Evolutionary conservation across 35 echinoderm and acorn worm species (phyloP).

Genomic region (Ptychodera flava): DNA sequence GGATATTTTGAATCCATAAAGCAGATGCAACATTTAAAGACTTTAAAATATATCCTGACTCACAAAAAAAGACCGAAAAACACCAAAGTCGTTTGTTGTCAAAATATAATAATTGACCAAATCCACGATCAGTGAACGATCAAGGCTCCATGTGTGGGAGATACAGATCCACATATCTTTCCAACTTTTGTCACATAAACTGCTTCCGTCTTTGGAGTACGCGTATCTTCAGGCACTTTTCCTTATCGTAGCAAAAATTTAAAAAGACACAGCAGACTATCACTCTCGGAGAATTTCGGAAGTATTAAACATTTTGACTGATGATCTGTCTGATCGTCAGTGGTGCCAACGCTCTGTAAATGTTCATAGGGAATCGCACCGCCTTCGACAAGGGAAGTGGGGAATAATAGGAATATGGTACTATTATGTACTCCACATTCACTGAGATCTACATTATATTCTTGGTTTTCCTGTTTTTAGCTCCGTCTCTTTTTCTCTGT

Average conservation of each 20-base stretch:
- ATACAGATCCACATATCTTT: too few relatives aligned
- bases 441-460: not conserved
- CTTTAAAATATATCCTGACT: too few relatives aligned
- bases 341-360: not conserved
- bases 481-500: not conserved
- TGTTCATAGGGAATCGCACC: not conserved
- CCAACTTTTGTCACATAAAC: conserved; percentile 55
- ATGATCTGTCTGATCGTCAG: conserved; percentile 53
- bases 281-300: conserved; percentile 55
- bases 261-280: conserved; percentile 63
- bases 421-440: not conserved
- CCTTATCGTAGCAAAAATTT: conserved; percentile 67
- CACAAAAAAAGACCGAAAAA: too few relatives aligned
- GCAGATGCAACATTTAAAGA: too few relatives aligned
- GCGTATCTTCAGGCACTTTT: conserved; percentile 56
- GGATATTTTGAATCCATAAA: too few relatives aligned
- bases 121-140: too few relatives aligned
- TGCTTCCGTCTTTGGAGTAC: conserved; percentile 62
- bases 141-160: too few relatives aligned
- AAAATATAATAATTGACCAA: too few relatives aligned
- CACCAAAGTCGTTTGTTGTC: too few relatives aligned
- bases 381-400: not conserved
- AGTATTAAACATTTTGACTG: conserved; percentile 51
- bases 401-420: not conserved
- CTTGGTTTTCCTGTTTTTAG: not conserved